These are phyloP conservation scores for Molossus alvarezi DNA, from an alignment of 2,797 vertebrate species.

Conservation along the genomic window DNA sequence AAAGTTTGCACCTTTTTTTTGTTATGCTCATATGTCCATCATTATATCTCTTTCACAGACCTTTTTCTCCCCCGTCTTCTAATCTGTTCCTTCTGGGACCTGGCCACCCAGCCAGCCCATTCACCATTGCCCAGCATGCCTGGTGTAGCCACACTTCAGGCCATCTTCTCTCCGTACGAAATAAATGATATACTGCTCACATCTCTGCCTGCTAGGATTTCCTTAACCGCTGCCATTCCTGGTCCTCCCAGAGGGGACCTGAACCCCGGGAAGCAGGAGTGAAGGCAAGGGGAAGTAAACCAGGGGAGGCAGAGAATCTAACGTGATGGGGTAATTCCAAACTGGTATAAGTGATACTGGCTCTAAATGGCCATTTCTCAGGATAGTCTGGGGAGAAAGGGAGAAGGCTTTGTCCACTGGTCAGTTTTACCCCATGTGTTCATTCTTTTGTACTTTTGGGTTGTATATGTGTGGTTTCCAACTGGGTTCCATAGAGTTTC, in stretches of 20 bases:
- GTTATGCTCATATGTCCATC: not conserved
- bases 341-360: no score
- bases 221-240: not conserved
- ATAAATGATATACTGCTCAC: not conserved
- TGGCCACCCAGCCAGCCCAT: not conserved
- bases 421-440: not conserved
- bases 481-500: not conserved
- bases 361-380: not conserved
- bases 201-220: not conserved
- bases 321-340: not conserved
- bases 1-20: not conserved
- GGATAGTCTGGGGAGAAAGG: not conserved
- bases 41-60: not conserved
- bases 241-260: not conserved
- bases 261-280: not conserved
- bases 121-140: not conserved
- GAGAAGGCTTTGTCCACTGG: not conserved
- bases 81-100: not conserved
- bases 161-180: not conserved
- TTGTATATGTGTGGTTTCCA: not conserved
- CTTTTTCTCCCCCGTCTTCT: not conserved
- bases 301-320: not conserved
- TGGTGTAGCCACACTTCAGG: not conserved
- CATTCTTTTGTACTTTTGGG: not conserved
- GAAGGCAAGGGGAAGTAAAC: not conserved